Conservation (phyloP, 2,797 vertebrate genomes). For the Danionella dracula region DNA sequence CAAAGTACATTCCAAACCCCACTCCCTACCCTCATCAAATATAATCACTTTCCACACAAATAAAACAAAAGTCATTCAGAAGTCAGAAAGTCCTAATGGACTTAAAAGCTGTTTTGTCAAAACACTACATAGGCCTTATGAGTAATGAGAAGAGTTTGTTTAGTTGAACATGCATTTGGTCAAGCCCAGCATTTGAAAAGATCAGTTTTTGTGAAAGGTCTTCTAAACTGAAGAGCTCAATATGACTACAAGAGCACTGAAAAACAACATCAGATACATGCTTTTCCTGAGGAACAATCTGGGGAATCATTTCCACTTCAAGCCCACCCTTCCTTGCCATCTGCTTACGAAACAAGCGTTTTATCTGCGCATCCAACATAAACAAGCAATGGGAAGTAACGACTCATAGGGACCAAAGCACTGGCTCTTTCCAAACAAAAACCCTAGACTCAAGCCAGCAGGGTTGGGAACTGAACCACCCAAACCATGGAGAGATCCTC, state of each 20-base stretch:
- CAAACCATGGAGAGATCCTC: conserved; percentile 10
- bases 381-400: conserved; percentile 42
- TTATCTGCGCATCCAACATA: conserved; percentile 46
- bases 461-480: not conserved
- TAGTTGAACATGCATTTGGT: too few relatives aligned
- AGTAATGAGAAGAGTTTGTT: not conserved
- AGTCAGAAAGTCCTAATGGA: conserved; percentile 7
- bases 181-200: not conserved
- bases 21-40: conserved; percentile 15
- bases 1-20: conserved; percentile 3
- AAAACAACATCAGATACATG: conserved; percentile 13
- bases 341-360: conserved; percentile 43
- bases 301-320: conserved; percentile 34
- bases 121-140: not conserved
- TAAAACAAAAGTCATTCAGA: not conserved
- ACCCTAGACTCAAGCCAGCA: conserved; percentile 5
- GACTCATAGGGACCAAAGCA: conserved; percentile 7
- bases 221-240: not conserved
- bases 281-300: conserved; percentile 39
- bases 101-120: conserved; percentile 7
- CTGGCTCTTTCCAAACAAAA: conserved; percentile 22
- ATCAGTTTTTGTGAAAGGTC: not conserved
- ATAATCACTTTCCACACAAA: conserved; percentile 18
- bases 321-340: conserved; percentile 32
- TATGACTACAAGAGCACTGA: conserved; percentile 11